Evolutionary conservation across 2,797 vertebrate genomes (phyloP), one percentile per base, ranked within the genome.

Genomic region (Myoxocephalus aenaeus): DNA sequence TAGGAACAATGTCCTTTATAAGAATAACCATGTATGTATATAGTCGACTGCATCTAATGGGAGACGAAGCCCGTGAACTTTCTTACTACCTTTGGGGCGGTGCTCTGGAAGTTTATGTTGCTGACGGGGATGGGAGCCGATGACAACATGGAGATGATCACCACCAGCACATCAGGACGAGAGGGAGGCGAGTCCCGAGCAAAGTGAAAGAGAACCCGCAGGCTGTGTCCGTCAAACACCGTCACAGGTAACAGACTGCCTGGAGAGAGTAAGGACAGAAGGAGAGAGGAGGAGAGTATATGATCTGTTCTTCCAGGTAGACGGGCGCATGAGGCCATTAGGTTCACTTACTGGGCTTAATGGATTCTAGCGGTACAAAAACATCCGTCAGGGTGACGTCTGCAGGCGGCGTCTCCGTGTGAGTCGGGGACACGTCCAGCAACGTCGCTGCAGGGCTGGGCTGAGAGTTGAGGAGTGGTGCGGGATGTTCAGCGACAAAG

Each of bases 131-230:
- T 90, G 0, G 98, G 97, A 4, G 98, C 97, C 0, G 98, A 99
- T 61, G 98, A 99, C 62, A 99, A 93, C 98, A 99, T 99, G 75
- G 98, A 99, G 57, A 99, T 96, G 82, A 99, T 98, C 73, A 99
- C 97, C 85, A 99, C 98, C 71, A 99, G 94, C 77, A 99, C 94
- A 1, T 99, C 97, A 0, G 96, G 94, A 63, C 96, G 96, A 58
- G 95, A 96, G 0, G 96, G 96, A 51, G 97, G 96, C 0, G 95
- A 94, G 81, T 98, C 96, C 0, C 95, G 95, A 3, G 98, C 97
- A 0, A 99, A 99, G 87, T 99, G 98, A 92, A 98, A 97, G 73
- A 99, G 96, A 72, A 99, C 96, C 1, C 97, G 97, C 91, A 99
- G 96, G 85, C 98, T 98, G 61, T 97, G 96, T 80, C 96, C 96